Evolutionary conservation across 2,797 vertebrate species (phyloP), one percentile per base, ranked within the genome.

Genomic region (Geotrypetes seraphini): DNA sequence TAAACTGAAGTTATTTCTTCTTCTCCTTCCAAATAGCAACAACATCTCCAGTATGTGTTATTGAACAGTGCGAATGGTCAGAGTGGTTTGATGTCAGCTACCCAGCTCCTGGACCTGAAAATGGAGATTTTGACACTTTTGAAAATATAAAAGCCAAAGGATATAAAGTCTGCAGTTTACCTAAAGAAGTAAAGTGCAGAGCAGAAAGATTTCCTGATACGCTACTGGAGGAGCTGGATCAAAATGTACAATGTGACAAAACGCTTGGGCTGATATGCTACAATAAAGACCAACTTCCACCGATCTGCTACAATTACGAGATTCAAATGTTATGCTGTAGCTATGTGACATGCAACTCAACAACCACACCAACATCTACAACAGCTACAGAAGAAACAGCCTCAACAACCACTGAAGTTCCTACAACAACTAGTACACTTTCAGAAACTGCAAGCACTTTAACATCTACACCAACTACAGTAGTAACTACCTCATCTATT

Each of bases 71-170:
- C 38, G 1, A 24, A 1, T 91, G 87, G 86, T 75, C 87, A 3
- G 1, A 24, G 0, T 92, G 89, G 90, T 63, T 65, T 6, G 76
- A 79, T 1, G 40, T 58, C 3, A 39, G 53, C 30, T 50, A 35
- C 10, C 85, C 74, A 7, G 52, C 24, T 0, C 5, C 3, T 15
- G 75, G 61, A 3, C 22, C 20, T 0, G 9, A 77, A 1, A 76
- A 71, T 1, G 85, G 81, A 7, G 89, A 89, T 29, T 66, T 51
- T 47, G 87, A 93, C 52, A 71, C 71, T 0, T 69, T 85, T 39
- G 16, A 63, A 5, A 51, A 71, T 4, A 71, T 89, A 38, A 66
- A 39, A 27, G 28, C 54, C 1, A 52, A 73, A 5, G 65, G 78
- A 23, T 25, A 68, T 25, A 60, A 21, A 10, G 5, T 58, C 5